Percentiles rank a stretch among this genome's conserved stretches.
Conservation (phyloP, 1,140 invertebrate genomes). For the Drosophila elegans region DNA sequence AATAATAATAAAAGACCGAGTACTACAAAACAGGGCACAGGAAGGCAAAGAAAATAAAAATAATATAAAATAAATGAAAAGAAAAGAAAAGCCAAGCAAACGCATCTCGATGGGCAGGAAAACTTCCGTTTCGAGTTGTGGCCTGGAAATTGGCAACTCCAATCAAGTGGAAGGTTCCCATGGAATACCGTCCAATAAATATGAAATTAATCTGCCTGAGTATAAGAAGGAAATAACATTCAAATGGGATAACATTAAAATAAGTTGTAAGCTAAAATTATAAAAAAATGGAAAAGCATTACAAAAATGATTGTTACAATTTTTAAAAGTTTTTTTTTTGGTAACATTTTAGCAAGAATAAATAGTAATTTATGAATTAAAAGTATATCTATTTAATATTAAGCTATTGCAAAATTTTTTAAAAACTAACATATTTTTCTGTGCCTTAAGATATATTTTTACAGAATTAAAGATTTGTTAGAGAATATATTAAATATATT, state of each 20-base stretch:
- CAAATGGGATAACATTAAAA: neutral
- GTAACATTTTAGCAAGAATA: too few species aligned
- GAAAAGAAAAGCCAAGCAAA: constrained; percentile 44
- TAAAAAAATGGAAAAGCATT: too few species aligned
- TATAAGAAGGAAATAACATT: neutral
- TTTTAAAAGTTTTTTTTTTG: too few species aligned
- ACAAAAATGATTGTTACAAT: too few species aligned
- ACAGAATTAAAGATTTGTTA: too few species aligned
- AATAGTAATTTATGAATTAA: too few species aligned
- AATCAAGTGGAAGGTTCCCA: constrained; percentile 42
- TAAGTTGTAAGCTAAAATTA: neutral
- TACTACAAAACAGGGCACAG: constrained; percentile 25
- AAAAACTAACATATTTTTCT: too few species aligned
- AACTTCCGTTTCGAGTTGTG: constrained; percentile 73
- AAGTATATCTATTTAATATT: too few species aligned
- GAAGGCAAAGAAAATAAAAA: neutral
- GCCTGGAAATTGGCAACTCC: constrained; percentile 66
- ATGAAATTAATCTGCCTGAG: constrained; percentile 7
- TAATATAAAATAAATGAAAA: too few species aligned
- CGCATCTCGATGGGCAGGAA: constrained; percentile 57
- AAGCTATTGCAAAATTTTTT: too few species aligned
- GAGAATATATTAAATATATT: too few species aligned
- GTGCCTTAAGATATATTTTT: too few species aligned
- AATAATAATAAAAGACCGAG: constrained; percentile 33
- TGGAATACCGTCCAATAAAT: constrained; percentile 27